Evolutionary conservation across 2,797 vertebrate genomes (phyloP).

Genomic region (Sebastiscus tertius): DNA sequence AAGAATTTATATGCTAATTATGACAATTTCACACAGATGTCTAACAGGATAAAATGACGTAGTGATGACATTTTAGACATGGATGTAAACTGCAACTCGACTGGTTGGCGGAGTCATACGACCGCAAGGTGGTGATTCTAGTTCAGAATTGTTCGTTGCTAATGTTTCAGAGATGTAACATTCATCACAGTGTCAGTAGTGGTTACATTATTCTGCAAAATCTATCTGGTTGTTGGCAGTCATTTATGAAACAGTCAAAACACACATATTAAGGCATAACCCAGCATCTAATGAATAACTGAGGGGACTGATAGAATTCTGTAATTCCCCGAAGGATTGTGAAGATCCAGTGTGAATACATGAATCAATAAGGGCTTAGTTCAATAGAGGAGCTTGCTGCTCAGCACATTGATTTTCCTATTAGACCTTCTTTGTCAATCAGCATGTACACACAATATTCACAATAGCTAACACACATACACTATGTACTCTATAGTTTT

Average conservation of each 20-base stretch:
- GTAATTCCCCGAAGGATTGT: not conserved
- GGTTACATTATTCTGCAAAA: not conserved
- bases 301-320: not conserved
- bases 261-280: no score
- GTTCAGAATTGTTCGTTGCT: not conserved
- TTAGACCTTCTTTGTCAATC: not conserved
- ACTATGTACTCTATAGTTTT: not conserved
- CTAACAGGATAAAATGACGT: no score
- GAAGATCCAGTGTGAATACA: not conserved
- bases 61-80: not conserved
- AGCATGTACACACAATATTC: not conserved
- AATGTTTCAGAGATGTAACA: not conserved
- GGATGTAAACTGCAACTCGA: not conserved
- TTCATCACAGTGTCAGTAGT: not conserved
- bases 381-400: not conserved
- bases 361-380: constrained; percentile 12
- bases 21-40: no score
- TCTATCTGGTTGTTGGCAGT: not conserved
- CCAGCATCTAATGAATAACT: not conserved
- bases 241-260: not conserved
- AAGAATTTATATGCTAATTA: no score
- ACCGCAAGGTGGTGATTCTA: not conserved
- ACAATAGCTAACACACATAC: not conserved
- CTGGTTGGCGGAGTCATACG: not conserved
- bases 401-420: constrained; percentile 7